Percentiles rank a stretch among this genome's conserved stretches.
Conservation (phyloP, 2,113 vertebrate species). For the Morone saxatilis region DNA sequence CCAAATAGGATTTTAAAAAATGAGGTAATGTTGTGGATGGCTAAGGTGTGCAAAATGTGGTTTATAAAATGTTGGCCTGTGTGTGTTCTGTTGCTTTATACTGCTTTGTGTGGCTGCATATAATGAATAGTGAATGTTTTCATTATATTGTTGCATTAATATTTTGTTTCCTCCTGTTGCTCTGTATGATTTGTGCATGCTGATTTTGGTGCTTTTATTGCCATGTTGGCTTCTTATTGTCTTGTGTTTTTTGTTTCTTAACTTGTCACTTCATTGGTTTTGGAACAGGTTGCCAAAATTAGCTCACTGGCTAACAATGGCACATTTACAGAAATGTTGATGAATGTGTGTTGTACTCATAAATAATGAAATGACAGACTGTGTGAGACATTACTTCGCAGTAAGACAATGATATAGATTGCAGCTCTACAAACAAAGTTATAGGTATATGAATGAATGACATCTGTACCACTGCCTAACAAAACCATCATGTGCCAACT, state of each 20-base stretch:
- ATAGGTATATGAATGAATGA: conserved; percentile 2
- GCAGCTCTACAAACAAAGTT: background rate
- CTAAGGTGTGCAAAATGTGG: too few species aligned
- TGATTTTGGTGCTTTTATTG: background rate
- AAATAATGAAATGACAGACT: background rate
- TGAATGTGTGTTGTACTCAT: background rate
- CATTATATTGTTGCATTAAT: background rate
- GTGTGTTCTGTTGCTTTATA: background rate
- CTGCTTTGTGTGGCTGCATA: background rate
- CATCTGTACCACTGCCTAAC: background rate
- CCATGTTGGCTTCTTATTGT: background rate
- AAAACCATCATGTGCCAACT: background rate
- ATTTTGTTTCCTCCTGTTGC: background rate
- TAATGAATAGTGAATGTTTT: background rate
- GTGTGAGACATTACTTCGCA: background rate
- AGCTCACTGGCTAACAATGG: background rate
- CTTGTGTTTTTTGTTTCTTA: background rate
- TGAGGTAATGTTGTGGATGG: too few species aligned
- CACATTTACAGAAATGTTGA: background rate
- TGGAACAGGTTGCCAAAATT: background rate
- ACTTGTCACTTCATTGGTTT: background rate
- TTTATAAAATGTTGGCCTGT: too few species aligned
- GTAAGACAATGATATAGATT: background rate
- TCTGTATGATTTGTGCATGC: background rate
- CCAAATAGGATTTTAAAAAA: too few species aligned